Percentiles rank a stretch among this genome's conserved stretches.
These are phyloP conservation scores for Pteruthius melanotis DNA, from an alignment of 2,113 vertebrate genomes.

Conservation along the genomic window DNA sequence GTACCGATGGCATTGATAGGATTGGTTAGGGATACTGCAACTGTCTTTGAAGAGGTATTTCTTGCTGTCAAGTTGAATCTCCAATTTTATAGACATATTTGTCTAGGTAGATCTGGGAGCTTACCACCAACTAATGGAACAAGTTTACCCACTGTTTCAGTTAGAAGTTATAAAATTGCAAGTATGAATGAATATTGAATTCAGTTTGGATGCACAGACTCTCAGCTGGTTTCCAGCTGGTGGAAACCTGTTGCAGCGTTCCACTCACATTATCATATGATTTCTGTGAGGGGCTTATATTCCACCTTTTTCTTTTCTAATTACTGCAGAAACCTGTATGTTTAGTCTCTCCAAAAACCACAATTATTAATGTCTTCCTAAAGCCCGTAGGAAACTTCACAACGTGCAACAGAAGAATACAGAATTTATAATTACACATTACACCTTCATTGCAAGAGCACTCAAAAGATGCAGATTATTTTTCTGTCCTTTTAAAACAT, in stretches of 20 bases:
- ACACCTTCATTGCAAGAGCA: neutral
- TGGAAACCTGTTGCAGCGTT: fast-evolving
- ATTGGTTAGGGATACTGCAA: neutral
- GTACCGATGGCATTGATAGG: neutral
- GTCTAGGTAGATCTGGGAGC: neutral
- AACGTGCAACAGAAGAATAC: neutral
- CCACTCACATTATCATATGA: fast-evolving
- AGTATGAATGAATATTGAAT: neutral
- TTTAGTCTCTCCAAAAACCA: neutral
- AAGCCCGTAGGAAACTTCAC: neutral
- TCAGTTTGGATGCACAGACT: neutral
- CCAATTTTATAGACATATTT: neutral
- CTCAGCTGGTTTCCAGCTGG: neutral
- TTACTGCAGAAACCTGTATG: neutral
- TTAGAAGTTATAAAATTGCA: neutral
- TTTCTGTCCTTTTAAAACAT: neutral
- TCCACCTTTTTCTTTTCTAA: neutral
- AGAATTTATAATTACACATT: neutral
- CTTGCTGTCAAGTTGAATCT: neutral
- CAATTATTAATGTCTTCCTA: neutral
- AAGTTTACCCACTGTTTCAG: neutral
- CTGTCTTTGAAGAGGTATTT: neutral
- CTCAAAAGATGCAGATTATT: neutral
- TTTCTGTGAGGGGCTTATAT: neutral
- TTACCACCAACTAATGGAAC: neutral